Base-by-base conservation (phyloP, 1,140 invertebrate genomes). In the Bradynema listronoti region DNA sequence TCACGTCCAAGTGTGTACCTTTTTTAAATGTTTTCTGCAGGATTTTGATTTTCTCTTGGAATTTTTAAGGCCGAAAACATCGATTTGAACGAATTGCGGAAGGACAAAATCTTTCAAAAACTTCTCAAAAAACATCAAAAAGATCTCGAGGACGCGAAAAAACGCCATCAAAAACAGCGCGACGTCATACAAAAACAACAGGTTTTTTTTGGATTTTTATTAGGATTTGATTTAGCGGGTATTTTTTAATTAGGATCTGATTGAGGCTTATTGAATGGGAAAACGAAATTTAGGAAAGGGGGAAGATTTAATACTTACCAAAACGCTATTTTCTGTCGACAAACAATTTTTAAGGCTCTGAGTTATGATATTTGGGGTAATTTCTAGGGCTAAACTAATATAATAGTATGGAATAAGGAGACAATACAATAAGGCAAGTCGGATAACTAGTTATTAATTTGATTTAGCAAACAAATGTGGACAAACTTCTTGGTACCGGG, bases 91-190 rank as follows among this genome's bases (percentile, higher is more conserved):
- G 85, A 85, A 24, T 81, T 98, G 39, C 85, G 87, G 32, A 85
- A 86, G 69, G 92, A 97, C 75, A 98, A 98, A 80, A 86, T 85
- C 41, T 97, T 90, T 81, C 82, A 88, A 66, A 98, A 98, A 82
- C 85, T 89, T n/a, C 85, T 87, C 34, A 88, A 91, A 72, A 97
- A 96, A 77, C 91, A 97, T 69, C 87, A 89, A 78, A 97, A 97
- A 77, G 93, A 98, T 71, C 75, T 92, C 57, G 93, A 98, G 63
- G 82, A 87, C 7, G 81, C 96, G 79, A 87, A 86, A 75, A 95
- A 95, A 76, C 86, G 87, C 58, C 92, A 98, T 66, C 84, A 87
- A 59, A 99, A 99, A 78, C 92, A 97, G 80, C 86, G 89, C 76
- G 83, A 87, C 63, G 79, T 85, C 16, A 85, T 97, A 73, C 92